Conservation (phyloP, 2,797 vertebrate species). For the Mus caroli region DNA sequence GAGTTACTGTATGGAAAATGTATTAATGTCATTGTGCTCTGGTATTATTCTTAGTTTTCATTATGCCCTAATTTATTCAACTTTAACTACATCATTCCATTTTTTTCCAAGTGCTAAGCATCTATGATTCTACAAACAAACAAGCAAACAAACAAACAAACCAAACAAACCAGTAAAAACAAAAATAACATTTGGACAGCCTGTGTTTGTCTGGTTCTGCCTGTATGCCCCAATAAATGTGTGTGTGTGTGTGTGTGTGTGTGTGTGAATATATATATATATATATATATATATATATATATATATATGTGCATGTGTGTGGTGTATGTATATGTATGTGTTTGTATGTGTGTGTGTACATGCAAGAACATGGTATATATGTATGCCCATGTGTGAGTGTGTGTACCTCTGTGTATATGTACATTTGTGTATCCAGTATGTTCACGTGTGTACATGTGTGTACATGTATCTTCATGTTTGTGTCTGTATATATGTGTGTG, state of each 20-base stretch:
- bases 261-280: no score
- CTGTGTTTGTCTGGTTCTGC: not conserved
- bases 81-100: constrained; percentile 9
- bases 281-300: no score
- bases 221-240: not conserved
- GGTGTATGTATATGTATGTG: not conserved
- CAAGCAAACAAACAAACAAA: not conserved
- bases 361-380: not conserved
- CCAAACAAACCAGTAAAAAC: not conserved
- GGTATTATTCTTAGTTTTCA: constrained; percentile 31
- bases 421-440: no score
- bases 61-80: constrained; percentile 37
- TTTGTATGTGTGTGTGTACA: no score
- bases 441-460: not conserved
- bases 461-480: not conserved
- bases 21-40: not conserved
- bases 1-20: not conserved
- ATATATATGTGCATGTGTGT: no score
- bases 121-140: not conserved
- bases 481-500: not conserved
- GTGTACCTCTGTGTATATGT: not conserved
- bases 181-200: not conserved
- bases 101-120: constrained; percentile 2
- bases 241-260: not conserved
- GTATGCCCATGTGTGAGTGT: no score